Evolutionary conservation across 2,888 invertebrate species (phyloP).

Genomic region (Ennomos quercinarius): DNA sequence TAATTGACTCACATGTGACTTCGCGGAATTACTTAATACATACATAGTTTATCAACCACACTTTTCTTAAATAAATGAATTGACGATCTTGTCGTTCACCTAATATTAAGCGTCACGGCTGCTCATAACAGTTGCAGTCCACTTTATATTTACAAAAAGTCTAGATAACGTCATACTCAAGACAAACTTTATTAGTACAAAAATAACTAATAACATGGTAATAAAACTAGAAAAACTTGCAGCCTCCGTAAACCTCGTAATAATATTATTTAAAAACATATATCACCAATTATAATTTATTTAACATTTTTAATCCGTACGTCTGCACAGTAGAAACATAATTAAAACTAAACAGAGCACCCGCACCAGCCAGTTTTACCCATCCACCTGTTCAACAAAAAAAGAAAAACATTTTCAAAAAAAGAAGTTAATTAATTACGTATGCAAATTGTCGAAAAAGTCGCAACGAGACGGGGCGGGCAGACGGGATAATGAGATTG

Average conservation of each 20-base stretch:
- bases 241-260: background rate
- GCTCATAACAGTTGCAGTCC: no score
- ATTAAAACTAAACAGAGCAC: constrained; percentile 48
- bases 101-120: no score
- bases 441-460: constrained; percentile 81
- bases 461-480: constrained; percentile 62
- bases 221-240: no score
- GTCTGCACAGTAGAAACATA: constrained; percentile 30
- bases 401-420: constrained; percentile 60
- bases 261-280: constrained; percentile 7
- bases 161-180: no score
- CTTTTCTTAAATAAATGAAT: no score
- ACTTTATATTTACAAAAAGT: no score
- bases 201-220: no score
- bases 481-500: constrained; percentile 79
- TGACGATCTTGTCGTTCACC: no score
- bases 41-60: no score
- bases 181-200: no score
- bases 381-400: constrained; percentile 27
- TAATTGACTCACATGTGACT: no score
- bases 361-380: constrained; percentile 50
- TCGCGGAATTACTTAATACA: no score
- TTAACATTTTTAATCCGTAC: constrained; percentile 30
- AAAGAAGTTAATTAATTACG: constrained; percentile 82
- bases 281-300: constrained; percentile 26